Conservation (phyloP, 2,888 invertebrate genomes). For the Cephus sareptanus region DNA sequence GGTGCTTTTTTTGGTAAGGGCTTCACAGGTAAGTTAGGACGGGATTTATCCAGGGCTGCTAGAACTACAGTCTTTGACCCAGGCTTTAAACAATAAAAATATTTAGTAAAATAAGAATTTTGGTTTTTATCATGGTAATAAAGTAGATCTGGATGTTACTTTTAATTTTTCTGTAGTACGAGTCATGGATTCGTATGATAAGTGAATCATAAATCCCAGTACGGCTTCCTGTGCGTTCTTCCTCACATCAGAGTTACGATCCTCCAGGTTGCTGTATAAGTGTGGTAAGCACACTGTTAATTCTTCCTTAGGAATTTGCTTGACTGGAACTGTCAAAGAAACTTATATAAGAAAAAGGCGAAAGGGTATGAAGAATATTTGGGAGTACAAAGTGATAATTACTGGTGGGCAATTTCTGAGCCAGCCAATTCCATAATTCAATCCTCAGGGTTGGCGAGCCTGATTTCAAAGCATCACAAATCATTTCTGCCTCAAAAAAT, state of each 20-base stretch:
- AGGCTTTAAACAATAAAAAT: conserved; percentile 66
- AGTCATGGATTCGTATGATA: conserved; percentile 84
- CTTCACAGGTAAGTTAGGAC: conserved; percentile 86
- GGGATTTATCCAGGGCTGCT: conserved; percentile 85
- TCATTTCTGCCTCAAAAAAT: conserved; percentile 89
- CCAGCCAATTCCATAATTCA: conserved; percentile 88
- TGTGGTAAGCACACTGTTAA: conserved; percentile 80
- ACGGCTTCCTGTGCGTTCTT: conserved; percentile 91
- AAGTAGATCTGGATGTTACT: conserved; percentile 63
- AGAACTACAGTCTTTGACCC: conserved; percentile 82
- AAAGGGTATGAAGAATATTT: neutral
- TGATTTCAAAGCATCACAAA: conserved; percentile 85
- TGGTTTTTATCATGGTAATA: neutral
- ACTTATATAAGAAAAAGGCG: conserved; percentile 8
- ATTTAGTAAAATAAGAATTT: conserved; percentile 12
- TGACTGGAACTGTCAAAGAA: conserved; percentile 71
- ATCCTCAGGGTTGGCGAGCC: conserved; percentile 86
- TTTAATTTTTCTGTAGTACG: conserved; percentile 83
- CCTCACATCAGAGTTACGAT: conserved; percentile 90
- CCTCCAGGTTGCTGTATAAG: conserved; percentile 86
- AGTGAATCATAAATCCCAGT: conserved; percentile 91
- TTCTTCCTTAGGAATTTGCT: conserved; percentile 85
- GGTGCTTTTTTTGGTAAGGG: conserved; percentile 74
- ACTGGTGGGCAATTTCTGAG: conserved; percentile 82
- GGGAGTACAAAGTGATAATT: conserved; percentile 36